These are phyloP conservation scores for Phortica variegata DNA, from an alignment of 1,140 invertebrate species.

Conservation along the genomic window DNA sequence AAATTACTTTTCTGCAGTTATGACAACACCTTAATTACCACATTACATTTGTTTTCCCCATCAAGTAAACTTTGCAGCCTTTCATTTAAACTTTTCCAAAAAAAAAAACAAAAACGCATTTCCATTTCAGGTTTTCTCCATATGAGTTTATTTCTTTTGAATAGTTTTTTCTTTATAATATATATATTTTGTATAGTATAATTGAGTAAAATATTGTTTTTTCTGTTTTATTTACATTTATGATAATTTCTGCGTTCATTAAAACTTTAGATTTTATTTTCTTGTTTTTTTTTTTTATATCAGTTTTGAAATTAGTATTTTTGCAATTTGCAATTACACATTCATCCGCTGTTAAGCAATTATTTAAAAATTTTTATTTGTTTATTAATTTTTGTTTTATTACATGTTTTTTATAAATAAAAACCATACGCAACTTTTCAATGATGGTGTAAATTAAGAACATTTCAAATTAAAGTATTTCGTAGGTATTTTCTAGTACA, in stretches of 20 bases:
- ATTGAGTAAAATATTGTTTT: conserved; percentile 38
- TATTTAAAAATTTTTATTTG: conserved; percentile 3
- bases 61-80: too few species aligned
- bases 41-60: too few species aligned
- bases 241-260: conserved; percentile 25
- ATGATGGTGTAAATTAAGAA: conserved; percentile 53
- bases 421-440: conserved; percentile 25
- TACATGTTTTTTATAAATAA: conserved; percentile 4
- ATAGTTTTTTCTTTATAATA: conserved; percentile 22
- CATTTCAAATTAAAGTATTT: conserved; percentile 1
- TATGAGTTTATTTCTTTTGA: conserved; percentile 28
- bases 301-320: too few species aligned
- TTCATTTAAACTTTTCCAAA: too few species aligned
- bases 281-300: conserved; percentile 8
- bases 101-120: background rate
- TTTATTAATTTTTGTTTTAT: conserved; percentile 8
- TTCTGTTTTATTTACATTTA: conserved; percentile 43
- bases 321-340: too few species aligned
- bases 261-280: conserved; percentile 15
- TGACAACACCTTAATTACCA: too few species aligned
- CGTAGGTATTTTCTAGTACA: too few species aligned
- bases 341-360: too few species aligned
- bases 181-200: conserved; percentile 17
- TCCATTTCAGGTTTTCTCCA: conserved; percentile 27
- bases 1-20: too few species aligned